Conservation (phyloP, 2,888 invertebrate genomes). For the Clistopyga incitator region DNA sequence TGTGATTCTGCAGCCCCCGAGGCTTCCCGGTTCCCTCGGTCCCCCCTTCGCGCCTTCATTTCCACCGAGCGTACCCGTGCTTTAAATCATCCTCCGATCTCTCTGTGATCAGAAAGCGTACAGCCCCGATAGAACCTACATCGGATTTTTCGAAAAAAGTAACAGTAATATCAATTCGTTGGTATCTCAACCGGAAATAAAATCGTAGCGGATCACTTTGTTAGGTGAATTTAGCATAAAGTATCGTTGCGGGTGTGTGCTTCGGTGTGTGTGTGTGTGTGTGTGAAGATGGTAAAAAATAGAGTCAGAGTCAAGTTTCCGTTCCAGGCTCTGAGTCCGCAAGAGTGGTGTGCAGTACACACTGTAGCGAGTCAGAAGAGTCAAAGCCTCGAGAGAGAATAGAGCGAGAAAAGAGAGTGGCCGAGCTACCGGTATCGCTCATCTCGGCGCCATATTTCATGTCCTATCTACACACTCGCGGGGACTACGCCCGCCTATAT, state of each 20-base stretch:
- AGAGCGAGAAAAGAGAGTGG: conserved; percentile 48
- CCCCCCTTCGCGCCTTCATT: conserved; percentile 51
- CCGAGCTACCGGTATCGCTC: conserved; percentile 78
- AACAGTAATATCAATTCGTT: conserved; percentile 57
- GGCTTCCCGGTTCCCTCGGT: conserved; percentile 51
- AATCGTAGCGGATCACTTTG: conserved; percentile 61
- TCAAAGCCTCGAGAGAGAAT: conserved; percentile 61
- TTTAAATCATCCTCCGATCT: conserved; percentile 65
- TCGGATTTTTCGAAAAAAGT: conserved; percentile 25
- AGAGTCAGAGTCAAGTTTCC: conserved; percentile 68
- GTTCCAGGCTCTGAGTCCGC: conserved; percentile 59
- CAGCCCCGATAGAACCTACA: conserved; percentile 38
- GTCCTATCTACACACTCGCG: conserved; percentile 77
- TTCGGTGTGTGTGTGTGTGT: conserved; percentile 24
- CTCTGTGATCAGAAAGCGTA: conserved; percentile 64
- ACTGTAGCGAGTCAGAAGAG: conserved; percentile 44
- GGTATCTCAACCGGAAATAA: conserved; percentile 52
- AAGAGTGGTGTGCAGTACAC: conserved; percentile 55
- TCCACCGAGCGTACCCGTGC: conserved; percentile 56
- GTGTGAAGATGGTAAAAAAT: conserved; percentile 45
- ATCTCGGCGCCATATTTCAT: conserved; percentile 81
- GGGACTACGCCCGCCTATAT: conserved; percentile 78
- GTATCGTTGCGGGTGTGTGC: conserved; percentile 52
- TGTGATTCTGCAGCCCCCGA: conserved; percentile 64
- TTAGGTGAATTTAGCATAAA: conserved; percentile 54